Conservation (phyloP, 2,888 invertebrate genomes). For the Hypomecis punctinalis region DNA sequence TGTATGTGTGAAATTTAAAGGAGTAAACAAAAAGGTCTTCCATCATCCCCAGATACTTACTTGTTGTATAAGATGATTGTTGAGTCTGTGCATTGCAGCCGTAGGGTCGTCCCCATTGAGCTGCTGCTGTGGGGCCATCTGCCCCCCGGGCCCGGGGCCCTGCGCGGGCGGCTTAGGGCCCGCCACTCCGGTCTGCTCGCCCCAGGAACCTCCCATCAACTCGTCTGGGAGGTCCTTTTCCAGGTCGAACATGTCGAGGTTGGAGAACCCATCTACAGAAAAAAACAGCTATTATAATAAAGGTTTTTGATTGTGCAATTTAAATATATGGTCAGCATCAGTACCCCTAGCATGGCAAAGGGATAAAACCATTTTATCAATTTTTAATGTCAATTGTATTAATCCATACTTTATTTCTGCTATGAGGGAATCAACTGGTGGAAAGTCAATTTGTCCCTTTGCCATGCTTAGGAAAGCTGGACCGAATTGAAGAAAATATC, state of each 20-base stretch:
- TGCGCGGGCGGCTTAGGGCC: conserved; percentile 92
- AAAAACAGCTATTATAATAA: conserved; percentile 44
- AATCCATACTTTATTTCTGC: too few species aligned
- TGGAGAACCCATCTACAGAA: conserved; percentile 90
- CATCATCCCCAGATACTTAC: conserved; percentile 73
- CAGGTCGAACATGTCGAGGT: conserved; percentile 94
- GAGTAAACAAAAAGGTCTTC: neutral
- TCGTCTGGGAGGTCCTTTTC: conserved; percentile 97
- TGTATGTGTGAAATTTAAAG: neutral
- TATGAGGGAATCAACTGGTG: too few species aligned
- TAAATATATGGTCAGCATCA: too few species aligned
- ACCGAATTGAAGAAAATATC: too few species aligned
- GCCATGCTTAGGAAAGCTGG: too few species aligned
- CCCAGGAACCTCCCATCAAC: conserved; percentile 92
- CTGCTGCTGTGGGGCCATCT: conserved; percentile 84
- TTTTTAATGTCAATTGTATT: too few species aligned
- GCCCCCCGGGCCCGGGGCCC: conserved; percentile 91
- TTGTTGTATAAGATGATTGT: conserved; percentile 89
- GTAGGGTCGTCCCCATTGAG: conserved; percentile 89
- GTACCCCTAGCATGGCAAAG: too few species aligned
- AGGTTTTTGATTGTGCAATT: neutral
- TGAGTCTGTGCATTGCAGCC: conserved; percentile 85
- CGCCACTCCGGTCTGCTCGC: conserved; percentile 87
- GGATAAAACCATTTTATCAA: too few species aligned
- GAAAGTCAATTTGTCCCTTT: too few species aligned